Conservation (phyloP, 2,113 vertebrate species). For the Colius striatus region DNA sequence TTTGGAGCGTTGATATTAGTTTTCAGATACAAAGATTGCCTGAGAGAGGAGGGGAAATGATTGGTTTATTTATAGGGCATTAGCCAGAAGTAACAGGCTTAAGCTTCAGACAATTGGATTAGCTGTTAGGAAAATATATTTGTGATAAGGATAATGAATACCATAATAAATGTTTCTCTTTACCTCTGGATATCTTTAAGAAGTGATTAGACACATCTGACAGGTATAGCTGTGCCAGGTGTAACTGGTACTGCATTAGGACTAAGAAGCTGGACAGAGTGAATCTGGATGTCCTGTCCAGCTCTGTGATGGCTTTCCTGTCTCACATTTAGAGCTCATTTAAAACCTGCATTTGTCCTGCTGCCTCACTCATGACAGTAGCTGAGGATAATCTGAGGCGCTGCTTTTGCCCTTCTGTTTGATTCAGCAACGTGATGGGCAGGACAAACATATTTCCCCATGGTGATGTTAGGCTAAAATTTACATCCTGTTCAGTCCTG, state of each 20-base stretch:
- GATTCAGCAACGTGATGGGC: not conserved
- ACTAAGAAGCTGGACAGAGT: not conserved
- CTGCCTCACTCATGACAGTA: too few relatives aligned
- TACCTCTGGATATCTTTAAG: not conserved
- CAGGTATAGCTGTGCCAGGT: not conserved
- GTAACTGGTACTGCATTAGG: not conserved
- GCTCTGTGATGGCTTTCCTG: not conserved
- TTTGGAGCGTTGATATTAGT: not conserved
- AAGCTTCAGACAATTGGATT: not conserved
- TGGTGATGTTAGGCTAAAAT: not conserved
- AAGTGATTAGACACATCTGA: not conserved
- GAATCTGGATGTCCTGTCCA: not conserved
- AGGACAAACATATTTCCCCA: not conserved
- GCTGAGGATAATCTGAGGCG: too few relatives aligned
- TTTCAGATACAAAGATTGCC: not conserved
- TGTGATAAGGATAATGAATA: not conserved
- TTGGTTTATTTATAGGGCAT: not conserved
- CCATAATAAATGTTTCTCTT: not conserved
- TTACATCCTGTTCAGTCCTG: not conserved
- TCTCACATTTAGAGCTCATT: too few relatives aligned
- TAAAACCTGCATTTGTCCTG: too few relatives aligned
- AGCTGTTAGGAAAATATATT: not conserved
- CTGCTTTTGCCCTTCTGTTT: too few relatives aligned
- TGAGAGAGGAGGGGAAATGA: not conserved
- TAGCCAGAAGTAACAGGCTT: not conserved